Conservation (phyloP, 2,113 vertebrate genomes). For the Xenotilapia caudafasciata region DNA sequence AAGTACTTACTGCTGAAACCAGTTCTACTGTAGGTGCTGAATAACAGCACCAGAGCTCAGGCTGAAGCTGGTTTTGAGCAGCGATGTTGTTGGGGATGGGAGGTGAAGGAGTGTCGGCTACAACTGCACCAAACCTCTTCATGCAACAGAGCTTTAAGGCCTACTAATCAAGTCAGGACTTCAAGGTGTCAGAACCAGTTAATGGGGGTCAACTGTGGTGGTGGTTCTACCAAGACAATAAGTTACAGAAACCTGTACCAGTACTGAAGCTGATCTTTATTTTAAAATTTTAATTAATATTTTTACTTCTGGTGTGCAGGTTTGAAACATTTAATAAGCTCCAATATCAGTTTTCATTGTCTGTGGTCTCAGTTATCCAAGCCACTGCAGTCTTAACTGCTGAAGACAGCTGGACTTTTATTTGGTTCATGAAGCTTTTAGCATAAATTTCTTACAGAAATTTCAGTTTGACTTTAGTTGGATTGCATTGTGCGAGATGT, state of each 20-base stretch:
- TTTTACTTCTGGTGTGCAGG: background rate
- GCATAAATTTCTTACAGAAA: background rate
- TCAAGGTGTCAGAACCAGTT: background rate
- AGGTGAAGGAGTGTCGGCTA: background rate
- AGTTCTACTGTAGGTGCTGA: background rate
- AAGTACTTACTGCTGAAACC: background rate
- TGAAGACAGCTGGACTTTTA: background rate
- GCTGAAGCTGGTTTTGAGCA: background rate
- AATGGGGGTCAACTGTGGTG: background rate
- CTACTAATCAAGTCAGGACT: background rate
- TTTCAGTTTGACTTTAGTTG: background rate
- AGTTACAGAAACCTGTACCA: background rate
- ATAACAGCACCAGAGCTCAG: background rate
- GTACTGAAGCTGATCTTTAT: background rate
- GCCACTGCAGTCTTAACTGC: background rate
- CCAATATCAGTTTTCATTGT: background rate
- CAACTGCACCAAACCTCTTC: background rate
- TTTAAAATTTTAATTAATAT: background rate
- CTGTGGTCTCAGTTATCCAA: background rate
- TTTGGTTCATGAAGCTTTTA: background rate
- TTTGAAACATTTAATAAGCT: background rate
- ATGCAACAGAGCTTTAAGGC: background rate
- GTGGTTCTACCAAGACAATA: background rate
- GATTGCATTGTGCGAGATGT: background rate
- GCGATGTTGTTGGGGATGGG: background rate